Conservation (phyloP, 2,888 invertebrate genomes). For the Poecilobothrus nobilitatus region DNA sequence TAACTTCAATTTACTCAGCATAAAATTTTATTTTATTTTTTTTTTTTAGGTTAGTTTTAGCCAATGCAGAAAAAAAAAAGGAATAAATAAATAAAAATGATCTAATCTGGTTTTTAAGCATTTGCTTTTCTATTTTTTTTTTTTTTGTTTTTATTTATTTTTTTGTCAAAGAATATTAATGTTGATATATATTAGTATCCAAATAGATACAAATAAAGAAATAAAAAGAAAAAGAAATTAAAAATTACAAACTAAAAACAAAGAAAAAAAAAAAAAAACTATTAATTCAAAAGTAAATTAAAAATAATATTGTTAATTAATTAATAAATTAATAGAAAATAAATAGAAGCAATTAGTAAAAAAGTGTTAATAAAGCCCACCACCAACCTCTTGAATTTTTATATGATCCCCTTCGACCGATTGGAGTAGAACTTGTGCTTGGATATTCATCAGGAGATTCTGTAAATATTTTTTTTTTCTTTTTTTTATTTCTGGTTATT, state of each 20-base stretch:
- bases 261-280: background rate
- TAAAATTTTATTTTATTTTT: background rate
- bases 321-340: background rate
- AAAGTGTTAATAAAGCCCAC: constrained; percentile 24
- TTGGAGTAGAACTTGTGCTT: constrained; percentile 53
- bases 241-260: background rate
- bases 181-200: constrained; percentile 15
- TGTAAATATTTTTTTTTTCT: constrained; percentile 29
- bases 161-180: constrained; percentile 22
- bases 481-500: constrained; percentile 14
- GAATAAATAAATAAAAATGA: background rate
- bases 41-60: background rate
- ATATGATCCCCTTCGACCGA: constrained; percentile 77
- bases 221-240: background rate
- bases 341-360: background rate
- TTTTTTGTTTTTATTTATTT: constrained; percentile 12
- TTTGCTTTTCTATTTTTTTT: constrained; percentile 12
- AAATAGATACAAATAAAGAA: constrained; percentile 1
- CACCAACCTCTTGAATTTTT: constrained; percentile 78
- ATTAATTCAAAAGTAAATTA: background rate
- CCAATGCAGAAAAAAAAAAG: background rate
- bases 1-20: background rate
- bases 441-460: constrained; percentile 46
- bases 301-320: background rate
- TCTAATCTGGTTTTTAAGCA: background rate